phyloP scores from a whole-genome alignment of 2,797 vertebrate species.

The Nyctalus aviator region DNA sequence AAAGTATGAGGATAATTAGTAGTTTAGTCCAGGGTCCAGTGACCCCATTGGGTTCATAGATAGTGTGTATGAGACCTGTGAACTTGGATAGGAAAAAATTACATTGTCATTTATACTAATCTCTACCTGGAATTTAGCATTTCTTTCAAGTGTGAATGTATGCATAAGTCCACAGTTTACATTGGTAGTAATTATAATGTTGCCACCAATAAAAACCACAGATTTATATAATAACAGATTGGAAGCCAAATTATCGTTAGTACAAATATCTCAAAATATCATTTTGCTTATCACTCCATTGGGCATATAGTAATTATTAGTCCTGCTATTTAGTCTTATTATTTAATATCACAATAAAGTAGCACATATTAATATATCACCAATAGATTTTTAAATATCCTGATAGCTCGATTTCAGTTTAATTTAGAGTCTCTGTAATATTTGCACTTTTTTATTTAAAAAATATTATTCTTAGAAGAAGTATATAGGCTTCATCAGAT shows the following conservation, averaged over 20 bases:
- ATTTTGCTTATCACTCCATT: slow-evolving; percentile 30
- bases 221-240: not conserved
- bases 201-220: not conserved
- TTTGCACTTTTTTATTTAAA: not conserved
- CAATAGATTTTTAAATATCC: slow-evolving; percentile 31
- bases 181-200: not conserved
- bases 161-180: not conserved
- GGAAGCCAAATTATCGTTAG: not conserved
- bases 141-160: not conserved
- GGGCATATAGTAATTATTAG: slow-evolving; percentile 4
- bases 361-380: not conserved
- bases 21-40: not conserved
- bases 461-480: not conserved
- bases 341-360: slow-evolving; percentile 22
- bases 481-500: not conserved
- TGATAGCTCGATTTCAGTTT: not conserved
- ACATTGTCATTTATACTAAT: not conserved
- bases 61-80: not conserved
- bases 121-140: not conserved
- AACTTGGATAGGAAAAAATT: not conserved
- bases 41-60: not conserved
- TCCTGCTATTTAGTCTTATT: not conserved
- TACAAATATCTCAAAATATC: not conserved
- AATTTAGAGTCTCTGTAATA: not conserved
- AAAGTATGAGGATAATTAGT: not conserved